Percentiles rank a stretch among this genome's conserved stretches.
Conservation (phyloP, 2,113 vertebrate species). For the Microcebus tavaratra region DNA sequence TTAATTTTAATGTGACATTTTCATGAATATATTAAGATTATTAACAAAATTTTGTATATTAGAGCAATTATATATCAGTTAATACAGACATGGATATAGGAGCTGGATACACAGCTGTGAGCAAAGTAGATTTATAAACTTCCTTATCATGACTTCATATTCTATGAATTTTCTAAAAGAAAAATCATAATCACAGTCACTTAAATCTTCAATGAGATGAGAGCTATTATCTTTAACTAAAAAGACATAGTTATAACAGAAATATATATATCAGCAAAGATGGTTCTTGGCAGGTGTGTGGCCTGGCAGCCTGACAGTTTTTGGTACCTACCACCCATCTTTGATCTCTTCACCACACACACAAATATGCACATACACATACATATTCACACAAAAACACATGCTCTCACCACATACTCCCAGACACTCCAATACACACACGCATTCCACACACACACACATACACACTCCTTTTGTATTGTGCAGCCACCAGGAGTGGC, state of each 20-base stretch:
- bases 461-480: neutral
- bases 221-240: neutral
- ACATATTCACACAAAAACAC: neutral
- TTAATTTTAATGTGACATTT: too few species aligned
- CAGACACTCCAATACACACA: neutral
- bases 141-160: neutral
- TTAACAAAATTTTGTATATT: too few species aligned
- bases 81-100: neutral
- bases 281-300: neutral
- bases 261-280: neutral
- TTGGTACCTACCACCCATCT: neutral
- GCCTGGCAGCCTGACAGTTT: neutral
- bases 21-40: too few species aligned
- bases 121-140: neutral
- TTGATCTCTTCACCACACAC: neutral
- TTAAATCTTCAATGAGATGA: neutral
- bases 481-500: neutral
- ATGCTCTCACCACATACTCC: neutral
- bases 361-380: neutral
- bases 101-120: neutral
- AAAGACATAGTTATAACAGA: neutral
- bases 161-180: neutral
- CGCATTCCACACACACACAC: neutral
- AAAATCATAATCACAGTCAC: neutral
- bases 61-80: too few species aligned